Conservation (phyloP, 37 sponge, comb jelly and placozoan genomes). For the Theonella swinhoei region DNA sequence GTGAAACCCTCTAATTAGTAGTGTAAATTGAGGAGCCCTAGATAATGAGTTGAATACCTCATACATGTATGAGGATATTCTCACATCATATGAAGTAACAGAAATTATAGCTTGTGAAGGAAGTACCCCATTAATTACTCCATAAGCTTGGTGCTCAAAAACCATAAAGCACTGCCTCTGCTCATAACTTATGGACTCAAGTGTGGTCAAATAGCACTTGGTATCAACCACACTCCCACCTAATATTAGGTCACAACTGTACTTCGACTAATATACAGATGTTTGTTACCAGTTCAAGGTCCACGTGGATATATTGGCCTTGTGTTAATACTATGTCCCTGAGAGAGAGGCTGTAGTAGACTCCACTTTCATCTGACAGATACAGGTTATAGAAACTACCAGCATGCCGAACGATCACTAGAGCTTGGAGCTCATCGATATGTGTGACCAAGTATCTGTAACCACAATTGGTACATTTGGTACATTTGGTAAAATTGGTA, state of each 20-base stretch:
- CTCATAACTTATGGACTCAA: no score
- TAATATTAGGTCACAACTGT: neutral
- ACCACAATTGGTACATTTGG: neutral
- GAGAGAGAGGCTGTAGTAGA: slow-evolving; percentile 70
- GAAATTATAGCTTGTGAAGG: no score
- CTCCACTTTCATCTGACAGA: slow-evolving; percentile 73
- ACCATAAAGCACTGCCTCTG: no score
- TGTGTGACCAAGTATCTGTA: slow-evolving; percentile 49
- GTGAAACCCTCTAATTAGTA: no score
- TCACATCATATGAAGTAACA: no score
- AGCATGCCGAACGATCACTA: slow-evolving; percentile 62
- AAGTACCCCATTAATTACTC: no score
- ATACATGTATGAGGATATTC: no score
- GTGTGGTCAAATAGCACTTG: no score
- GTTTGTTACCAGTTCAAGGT: slow-evolving; percentile 39
- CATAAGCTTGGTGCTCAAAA: no score
- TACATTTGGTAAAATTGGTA: neutral
- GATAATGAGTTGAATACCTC: no score
- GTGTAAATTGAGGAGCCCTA: no score
- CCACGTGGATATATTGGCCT: neutral
- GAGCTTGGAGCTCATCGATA: slow-evolving; percentile 50
- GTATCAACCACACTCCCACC: no score
- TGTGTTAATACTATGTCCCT: slow-evolving; percentile 22
- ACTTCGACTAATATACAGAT: neutral
- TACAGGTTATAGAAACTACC: slow-evolving; percentile 60